Evolutionary conservation across 2,797 vertebrate genomes (phyloP), one percentile per base, ranked within the genome.

Genomic region (Taeniopygia guttata): DNA sequence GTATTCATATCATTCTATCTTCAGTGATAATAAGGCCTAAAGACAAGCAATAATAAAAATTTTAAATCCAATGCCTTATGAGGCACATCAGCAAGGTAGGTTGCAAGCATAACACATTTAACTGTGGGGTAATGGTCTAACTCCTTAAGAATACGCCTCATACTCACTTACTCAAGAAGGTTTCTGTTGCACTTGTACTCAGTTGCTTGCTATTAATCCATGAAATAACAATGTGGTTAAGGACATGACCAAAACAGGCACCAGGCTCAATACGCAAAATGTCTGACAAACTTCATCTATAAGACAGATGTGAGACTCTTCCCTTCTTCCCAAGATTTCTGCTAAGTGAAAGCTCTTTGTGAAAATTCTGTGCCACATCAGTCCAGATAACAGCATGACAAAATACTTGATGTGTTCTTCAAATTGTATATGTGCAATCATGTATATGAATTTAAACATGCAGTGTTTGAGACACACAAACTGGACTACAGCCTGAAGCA

Each of bases 221-320:
- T 25, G 3, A 52, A 74, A 32, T 36, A 72, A 64, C 1, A 0
- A 10, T 9, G 8, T 3, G 1, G 5, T 43, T 75, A 49, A 74
- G 9, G 42, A 20, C 45, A 70, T 23, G 12, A 90, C 4, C 1
- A 0, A 70, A 85, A 34, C 11, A 75, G 19, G 7, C 22, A 40
- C 20, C 38, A 78, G n/a, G 8, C 13, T 86, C 26, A 52, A 25
- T 19, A 54, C 1, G 38, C 10, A 27, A 46, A 90, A 82, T 14
- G 1, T 48, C 30, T 32, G 12, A 51, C 25, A 16, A 73, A 54
- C 12, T 54, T 75, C 59, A 15, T 23, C 6, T 8, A 48, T 42
- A 54, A 76, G 55, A 46, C 11, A 73, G 34, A 52, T 7, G 2
- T 32, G 10, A 68, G 29, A 79, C 16, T 54, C 25, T 51, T 73